Evolutionary conservation across 2,888 invertebrate genomes (phyloP).

Genomic region (Pristionchus maxplancki): DNA sequence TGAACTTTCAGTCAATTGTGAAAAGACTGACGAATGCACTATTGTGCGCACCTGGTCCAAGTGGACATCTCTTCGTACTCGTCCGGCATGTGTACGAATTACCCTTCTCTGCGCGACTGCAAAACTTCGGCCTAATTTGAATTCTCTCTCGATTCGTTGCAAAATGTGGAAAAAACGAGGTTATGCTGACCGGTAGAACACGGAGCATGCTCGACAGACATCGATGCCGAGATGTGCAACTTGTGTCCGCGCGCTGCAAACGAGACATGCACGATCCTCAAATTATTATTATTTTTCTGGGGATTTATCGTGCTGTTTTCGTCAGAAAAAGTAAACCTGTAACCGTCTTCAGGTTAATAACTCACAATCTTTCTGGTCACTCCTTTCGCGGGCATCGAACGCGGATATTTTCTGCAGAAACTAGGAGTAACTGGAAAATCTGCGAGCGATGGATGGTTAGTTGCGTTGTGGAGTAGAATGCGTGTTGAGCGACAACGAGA

Average conservation of each 20-base stretch:
- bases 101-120: constrained; percentile 10
- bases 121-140: not conserved
- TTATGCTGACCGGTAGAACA: not conserved
- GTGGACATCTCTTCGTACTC: not conserved
- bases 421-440: too few relatives aligned
- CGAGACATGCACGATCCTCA: not conserved
- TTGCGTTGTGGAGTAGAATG: not conserved
- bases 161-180: not conserved
- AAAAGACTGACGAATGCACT: too few relatives aligned
- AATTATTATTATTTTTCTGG: not conserved
- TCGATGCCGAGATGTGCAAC: constrained; percentile 9
- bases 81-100: not conserved
- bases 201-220: not conserved
- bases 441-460: too few relatives aligned
- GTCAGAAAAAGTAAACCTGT: too few relatives aligned
- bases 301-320: not conserved
- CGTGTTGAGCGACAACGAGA: not conserved
- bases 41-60: not conserved
- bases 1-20: too few relatives aligned
- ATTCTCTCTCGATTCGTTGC: not conserved
- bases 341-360: not conserved
- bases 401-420: too few relatives aligned
- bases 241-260: not conserved
- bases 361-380: not conserved
- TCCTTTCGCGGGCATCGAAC: not conserved